Evolutionary conservation across 2,888 invertebrate genomes (phyloP).

Genomic region (Tenthredo livida): DNA sequence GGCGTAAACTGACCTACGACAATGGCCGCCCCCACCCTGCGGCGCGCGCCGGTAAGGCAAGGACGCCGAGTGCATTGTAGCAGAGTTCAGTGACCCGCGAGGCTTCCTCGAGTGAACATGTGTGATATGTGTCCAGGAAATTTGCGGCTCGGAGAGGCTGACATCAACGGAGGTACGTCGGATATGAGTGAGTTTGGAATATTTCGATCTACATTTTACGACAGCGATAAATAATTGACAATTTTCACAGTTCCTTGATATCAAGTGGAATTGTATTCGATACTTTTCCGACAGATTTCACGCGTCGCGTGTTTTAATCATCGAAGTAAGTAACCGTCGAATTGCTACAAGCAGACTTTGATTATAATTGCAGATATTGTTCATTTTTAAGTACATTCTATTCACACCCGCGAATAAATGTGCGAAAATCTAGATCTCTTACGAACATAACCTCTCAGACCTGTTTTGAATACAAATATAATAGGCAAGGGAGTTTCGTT

Average conservation of each 20-base stretch:
- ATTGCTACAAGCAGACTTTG: constrained; percentile 46
- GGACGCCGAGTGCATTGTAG: not conserved
- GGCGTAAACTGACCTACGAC: not conserved
- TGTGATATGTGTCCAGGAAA: not conserved
- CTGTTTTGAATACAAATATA: not conserved
- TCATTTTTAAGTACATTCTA: not conserved
- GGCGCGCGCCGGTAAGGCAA: not conserved
- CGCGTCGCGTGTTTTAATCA: constrained; percentile 99
- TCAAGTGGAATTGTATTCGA: too few relatives aligned
- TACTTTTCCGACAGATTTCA: constrained; percentile 86
- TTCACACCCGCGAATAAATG: too few relatives aligned
- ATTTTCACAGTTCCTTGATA: too few relatives aligned
- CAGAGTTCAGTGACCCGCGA: not conserved
- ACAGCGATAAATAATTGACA: not conserved
- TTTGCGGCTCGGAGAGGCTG: constrained; percentile 86
- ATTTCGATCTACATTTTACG: not conserved
- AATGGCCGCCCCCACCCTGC: not conserved
- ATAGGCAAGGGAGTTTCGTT: not conserved
- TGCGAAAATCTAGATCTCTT: not conserved
- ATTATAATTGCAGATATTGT: not conserved
- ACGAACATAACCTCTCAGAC: not conserved
- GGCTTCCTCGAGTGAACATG: not conserved
- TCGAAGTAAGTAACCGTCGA: constrained; percentile 89
- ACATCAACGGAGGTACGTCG: constrained; percentile 84
- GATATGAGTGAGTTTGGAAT: constrained; percentile 81